Conservation (phyloP, 1,140 invertebrate genomes). For the Mya arenaria region DNA sequence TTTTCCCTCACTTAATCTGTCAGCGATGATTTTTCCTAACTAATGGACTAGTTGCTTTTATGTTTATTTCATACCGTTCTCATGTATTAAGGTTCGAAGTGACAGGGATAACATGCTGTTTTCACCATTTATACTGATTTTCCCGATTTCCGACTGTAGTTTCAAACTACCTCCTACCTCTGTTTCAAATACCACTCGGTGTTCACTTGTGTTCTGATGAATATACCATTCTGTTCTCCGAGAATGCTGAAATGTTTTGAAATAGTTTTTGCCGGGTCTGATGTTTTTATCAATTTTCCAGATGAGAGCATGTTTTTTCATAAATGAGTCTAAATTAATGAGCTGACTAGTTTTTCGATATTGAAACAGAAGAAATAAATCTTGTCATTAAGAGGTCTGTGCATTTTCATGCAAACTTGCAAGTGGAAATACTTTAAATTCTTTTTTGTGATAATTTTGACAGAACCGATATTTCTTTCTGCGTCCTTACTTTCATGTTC, state of each 20-base stretch:
- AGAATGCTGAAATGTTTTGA: slow-evolving; percentile 34
- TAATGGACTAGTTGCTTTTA: slow-evolving; percentile 51
- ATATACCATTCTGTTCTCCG: slow-evolving; percentile 22
- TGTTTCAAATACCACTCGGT: slow-evolving; percentile 9
- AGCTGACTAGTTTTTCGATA: too few species aligned
- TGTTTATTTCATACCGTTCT: slow-evolving; percentile 49
- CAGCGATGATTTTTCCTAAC: slow-evolving; percentile 51
- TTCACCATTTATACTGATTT: slow-evolving; percentile 16
- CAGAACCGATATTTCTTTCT: too few species aligned
- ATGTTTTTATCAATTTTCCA: slow-evolving; percentile 21
- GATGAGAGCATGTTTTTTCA: slow-evolving; percentile 25
- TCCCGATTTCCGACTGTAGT: too few species aligned
- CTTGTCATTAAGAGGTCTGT: too few species aligned
- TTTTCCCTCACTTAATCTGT: slow-evolving; percentile 53
- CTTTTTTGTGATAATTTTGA: too few species aligned
- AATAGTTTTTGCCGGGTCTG: slow-evolving; percentile 39
- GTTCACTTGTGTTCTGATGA: slow-evolving; percentile 11
- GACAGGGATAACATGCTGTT: slow-evolving; percentile 45
- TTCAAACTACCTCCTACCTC: not conserved
- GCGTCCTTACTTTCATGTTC: too few species aligned
- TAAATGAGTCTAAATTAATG: too few species aligned
- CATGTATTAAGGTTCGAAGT: slow-evolving; percentile 43
- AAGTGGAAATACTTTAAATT: too few species aligned
- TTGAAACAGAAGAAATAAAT: too few species aligned
- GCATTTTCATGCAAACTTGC: too few species aligned